These are phyloP conservation scores for Stomatorhinus ivindoensis DNA, from an alignment of 2,113 vertebrate genomes.

Conservation along the genomic window DNA sequence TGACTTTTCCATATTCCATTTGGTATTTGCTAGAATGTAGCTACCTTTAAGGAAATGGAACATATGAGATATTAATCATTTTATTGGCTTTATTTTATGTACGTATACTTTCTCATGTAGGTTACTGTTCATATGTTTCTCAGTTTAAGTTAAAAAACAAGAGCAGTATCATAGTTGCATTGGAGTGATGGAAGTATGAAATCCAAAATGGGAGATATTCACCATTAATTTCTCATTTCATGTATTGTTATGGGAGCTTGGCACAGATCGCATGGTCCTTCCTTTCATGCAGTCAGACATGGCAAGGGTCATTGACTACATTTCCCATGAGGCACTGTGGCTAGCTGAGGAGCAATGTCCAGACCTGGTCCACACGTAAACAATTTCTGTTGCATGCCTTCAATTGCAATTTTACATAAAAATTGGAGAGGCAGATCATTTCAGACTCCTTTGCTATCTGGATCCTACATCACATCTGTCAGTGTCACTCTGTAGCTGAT, in stretches of 20 bases:
- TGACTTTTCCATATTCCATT: neutral
- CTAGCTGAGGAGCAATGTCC: neutral
- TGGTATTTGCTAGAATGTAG: neutral
- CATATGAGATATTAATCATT: neutral
- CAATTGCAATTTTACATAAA: neutral
- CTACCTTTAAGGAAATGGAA: neutral
- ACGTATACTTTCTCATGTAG: neutral
- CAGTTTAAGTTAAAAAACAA: neutral
- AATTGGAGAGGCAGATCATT: neutral
- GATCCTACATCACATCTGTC: conserved; percentile 1
- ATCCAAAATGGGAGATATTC: neutral
- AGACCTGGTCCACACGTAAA: neutral
- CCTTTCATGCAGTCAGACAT: neutral
- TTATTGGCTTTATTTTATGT: neutral
- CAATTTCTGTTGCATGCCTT: neutral
- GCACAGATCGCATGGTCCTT: neutral
- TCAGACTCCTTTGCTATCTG: neutral
- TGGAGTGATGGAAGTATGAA: neutral
- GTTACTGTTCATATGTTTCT: neutral
- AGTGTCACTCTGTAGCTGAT: neutral
- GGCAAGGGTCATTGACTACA: neutral
- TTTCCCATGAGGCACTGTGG: neutral
- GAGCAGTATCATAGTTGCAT: neutral
- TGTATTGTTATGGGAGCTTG: neutral
- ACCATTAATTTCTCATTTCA: neutral